Conservation (phyloP, 2,888 invertebrate genomes). For the Melinopterus prodromus region DNA sequence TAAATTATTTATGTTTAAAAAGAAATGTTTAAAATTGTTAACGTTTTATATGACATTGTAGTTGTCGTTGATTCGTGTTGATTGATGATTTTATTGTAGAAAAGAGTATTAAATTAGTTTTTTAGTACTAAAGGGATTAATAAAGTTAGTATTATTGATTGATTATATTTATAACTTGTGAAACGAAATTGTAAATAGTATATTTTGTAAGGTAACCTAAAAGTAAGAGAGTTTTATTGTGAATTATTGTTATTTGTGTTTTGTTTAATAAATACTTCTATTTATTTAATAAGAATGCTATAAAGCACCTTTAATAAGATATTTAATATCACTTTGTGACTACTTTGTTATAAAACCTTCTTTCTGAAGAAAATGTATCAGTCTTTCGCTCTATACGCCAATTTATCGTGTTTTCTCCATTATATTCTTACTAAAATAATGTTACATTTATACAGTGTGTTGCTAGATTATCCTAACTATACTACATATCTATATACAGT, state of each 20-base stretch:
- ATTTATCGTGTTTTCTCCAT: too few species aligned
- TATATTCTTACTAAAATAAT: too few species aligned
- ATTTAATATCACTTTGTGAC: not conserved
- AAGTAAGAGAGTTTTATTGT: not conserved
- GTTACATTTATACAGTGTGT: too few species aligned
- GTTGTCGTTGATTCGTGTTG: not conserved
- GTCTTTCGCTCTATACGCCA: too few species aligned
- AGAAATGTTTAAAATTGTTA: not conserved
- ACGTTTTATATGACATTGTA: not conserved
- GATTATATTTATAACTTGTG: not conserved
- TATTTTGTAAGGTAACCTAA: not conserved
- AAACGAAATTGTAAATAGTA: not conserved
- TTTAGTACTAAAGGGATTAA: not conserved
- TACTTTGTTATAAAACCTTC: too few species aligned
- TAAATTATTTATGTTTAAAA: not conserved
- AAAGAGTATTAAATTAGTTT: not conserved
- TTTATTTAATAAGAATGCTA: not conserved
- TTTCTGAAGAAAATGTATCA: not conserved
- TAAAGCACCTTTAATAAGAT: not conserved
- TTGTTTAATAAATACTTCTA: not conserved
- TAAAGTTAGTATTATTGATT: not conserved
- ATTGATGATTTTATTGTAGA: not conserved
- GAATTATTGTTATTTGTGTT: not conserved
- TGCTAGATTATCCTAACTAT: too few species aligned
- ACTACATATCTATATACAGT: too few species aligned